Evolutionary conservation across 2,888 invertebrate genomes (phyloP), one percentile per base, ranked within the genome.

Genomic region (Odontocerum albicorne): DNA sequence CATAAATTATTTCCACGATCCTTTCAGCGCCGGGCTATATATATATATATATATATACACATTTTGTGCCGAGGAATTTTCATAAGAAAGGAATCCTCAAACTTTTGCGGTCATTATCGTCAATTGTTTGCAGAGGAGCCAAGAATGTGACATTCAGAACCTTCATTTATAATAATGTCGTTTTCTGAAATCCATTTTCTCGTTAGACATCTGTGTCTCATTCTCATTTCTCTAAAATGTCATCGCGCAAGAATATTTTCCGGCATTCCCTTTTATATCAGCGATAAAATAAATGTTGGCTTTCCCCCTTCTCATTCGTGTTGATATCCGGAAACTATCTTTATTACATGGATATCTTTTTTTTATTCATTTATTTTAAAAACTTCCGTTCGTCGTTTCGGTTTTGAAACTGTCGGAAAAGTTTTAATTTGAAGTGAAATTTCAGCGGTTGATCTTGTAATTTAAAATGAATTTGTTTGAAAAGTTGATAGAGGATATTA

Each of bases 111-210:
- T 46, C 46, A 46, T 46, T 46, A 46, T 35, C 35, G 15, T 35
- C 46, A 35, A 46, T 46, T 46, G 46, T 46, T 46, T 15, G 46
- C 46, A 46, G 46, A 15, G 27, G 27, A 27, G 27, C 27, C 27
- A 27, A 10, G 27, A 27, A 27, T 27, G 6, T 27, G 27, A 27
- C 27, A 27, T 27, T 10, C 27, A 10, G 27, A 27, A 27, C 35
- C 35, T 20, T 32, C 46, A 46, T 46, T 46, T 46, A 35, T 46
- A 46, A 46, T 46, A 46, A 46, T 46, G 46, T 46, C 46, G 19
- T 46, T 46, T 35, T 46, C 35, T 32, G 15, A 46, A 46, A 46
- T 46, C 46, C 46, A 35, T 46, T 35, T 10, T 46, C 15, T 13
- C 35, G 32, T 46, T 32, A 32, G 35, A 46, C 46, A 46, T 33